Conservation (phyloP, 2,888 invertebrate genomes). For the Rutpela maculata region DNA sequence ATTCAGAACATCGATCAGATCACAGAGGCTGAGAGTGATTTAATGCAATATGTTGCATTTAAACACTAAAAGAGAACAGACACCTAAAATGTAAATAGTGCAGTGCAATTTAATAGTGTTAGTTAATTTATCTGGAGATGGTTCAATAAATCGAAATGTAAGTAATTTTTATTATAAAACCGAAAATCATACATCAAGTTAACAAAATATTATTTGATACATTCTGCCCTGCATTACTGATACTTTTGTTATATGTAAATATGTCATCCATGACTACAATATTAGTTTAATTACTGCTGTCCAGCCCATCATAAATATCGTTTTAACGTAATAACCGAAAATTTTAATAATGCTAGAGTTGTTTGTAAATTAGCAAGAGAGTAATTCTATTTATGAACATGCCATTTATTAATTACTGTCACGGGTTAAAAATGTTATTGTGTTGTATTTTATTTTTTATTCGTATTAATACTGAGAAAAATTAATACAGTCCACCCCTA, state of each 20-base stretch:
- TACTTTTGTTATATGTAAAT: not conserved
- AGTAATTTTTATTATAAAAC: too few relatives aligned
- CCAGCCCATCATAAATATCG: not conserved
- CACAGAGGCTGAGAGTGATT: too few relatives aligned
- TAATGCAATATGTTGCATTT: too few relatives aligned
- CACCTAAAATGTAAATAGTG: too few relatives aligned
- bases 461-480: not conserved
- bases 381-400: not conserved
- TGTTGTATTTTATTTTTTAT: not conserved
- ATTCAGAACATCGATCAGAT: too few relatives aligned
- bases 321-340: not conserved
- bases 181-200: too few relatives aligned
- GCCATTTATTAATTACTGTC: conserved; percentile 7
- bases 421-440: not conserved
- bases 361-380: conserved; percentile 2
- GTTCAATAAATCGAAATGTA: too few relatives aligned
- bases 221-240: not conserved
- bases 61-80: too few relatives aligned
- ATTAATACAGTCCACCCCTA: not conserved
- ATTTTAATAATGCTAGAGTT: not conserved
- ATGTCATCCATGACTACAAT: not conserved
- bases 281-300: not conserved
- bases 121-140: too few relatives aligned
- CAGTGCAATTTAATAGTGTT: too few relatives aligned
- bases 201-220: not conserved